Evolutionary conservation across 2,888 invertebrate genomes (phyloP), one percentile per base, ranked within the genome.

Genomic region (Syrista parreyssii): DNA sequence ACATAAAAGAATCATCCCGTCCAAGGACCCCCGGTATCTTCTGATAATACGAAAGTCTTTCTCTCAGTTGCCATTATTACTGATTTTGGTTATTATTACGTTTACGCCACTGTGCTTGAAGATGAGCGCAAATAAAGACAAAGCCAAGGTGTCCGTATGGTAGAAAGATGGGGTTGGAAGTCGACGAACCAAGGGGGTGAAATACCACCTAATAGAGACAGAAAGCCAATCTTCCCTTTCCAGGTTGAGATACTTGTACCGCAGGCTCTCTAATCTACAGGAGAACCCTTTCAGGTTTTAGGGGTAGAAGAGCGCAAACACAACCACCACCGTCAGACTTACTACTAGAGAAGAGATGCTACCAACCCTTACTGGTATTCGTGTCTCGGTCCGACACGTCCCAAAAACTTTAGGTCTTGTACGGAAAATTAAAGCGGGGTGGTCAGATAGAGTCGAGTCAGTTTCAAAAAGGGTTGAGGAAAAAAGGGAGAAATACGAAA

Each of bases 221-320:
- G 86, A 87, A 84, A 87, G 84, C 81, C 85, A 84, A 88, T 86
- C 84, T 87, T 84, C 85, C 82, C 82, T 81, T 81, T 77, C 78
- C 76, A 74, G 77, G 76, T 31, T 78, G 79, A 82, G 82, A 85
- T 83, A 85, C 82, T 83, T 83, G 81, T 81, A 78, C 83, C 81
- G 82, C 82, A 83, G 80, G 79, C 84, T 82, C 83, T 87, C 84
- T 88, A 88, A 87, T 87, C 86, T 86, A 87, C 89, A 87, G 86
- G 81, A 84, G 85, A 88, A 88, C 85, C 88, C 88, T 88, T 88
- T 89, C 86, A 87, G 86, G 84, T 87, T 88, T 88, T 86, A 82
- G 83, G 86, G 71, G 82, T 81, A 84, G 84, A 84, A 82, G 80
- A 85, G 82, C 78, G 85, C 87, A 88, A 88, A 88, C 88, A 88